Percentiles rank a stretch among this genome's conserved stretches.
These are phyloP conservation scores for Corythucha ciliata DNA, from an alignment of 2,888 invertebrate species.

Conservation along the genomic window DNA sequence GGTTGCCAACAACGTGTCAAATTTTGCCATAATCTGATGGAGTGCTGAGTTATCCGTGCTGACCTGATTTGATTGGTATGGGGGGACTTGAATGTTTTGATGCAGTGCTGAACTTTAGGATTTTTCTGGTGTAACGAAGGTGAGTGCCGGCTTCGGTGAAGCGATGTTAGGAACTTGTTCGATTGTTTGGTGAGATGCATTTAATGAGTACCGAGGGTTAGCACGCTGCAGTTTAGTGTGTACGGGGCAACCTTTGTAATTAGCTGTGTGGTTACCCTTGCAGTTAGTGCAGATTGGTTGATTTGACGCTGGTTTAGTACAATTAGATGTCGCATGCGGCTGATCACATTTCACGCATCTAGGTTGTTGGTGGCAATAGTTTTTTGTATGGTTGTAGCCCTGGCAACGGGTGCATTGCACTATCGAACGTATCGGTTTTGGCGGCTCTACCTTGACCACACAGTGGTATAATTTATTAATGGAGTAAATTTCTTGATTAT, in stretches of 20 bases:
- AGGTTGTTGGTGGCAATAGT: conserved; percentile 2
- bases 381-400: conserved; percentile 5
- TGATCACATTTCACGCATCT: conserved; percentile 14
- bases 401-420: conserved; percentile 6
- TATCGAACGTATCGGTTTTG: background rate
- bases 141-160: too few relatives aligned
- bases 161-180: too few relatives aligned
- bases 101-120: background rate
- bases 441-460: conserved; percentile 12
- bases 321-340: background rate
- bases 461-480: too few relatives aligned
- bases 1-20: conserved; percentile 2
- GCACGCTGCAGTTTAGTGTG: conserved; percentile 2
- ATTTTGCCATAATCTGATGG: too few relatives aligned
- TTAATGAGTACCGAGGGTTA: background rate
- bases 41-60: too few relatives aligned
- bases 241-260: conserved; percentile 13
- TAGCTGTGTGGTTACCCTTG: background rate
- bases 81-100: too few relatives aligned
- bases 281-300: conserved; percentile 11
- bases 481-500: too few relatives aligned
- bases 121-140: too few relatives aligned
- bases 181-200: too few relatives aligned
- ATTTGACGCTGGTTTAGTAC: background rate
- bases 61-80: too few relatives aligned